Conservation (phyloP, 2,113 vertebrate genomes). For the Cynocephalus volans region DNA sequence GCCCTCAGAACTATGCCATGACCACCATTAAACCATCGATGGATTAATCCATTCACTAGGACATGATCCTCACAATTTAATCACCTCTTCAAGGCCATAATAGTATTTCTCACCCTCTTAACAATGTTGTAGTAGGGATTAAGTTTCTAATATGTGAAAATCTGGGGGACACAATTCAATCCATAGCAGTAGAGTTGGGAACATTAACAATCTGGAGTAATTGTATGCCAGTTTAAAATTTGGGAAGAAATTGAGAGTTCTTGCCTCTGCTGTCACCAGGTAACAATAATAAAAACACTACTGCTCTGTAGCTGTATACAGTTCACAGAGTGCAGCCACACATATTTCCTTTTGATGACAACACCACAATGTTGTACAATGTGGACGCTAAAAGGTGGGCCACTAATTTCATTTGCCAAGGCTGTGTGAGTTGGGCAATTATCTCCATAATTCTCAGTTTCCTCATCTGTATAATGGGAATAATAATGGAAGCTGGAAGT, state of each 20-base stretch:
- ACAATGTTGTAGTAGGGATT: no score
- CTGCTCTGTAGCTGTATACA: neutral
- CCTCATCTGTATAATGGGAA: neutral
- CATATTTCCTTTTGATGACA: neutral
- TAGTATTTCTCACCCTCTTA: no score
- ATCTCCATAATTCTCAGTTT: neutral
- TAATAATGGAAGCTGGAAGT: neutral
- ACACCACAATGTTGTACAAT: neutral
- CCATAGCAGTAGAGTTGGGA: neutral
- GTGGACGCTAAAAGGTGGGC: neutral
- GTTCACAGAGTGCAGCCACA: neutral
- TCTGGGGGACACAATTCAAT: no score
- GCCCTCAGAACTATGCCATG: no score
- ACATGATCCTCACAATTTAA: no score
- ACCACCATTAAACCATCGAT: no score
- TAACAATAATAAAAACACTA: neutral
- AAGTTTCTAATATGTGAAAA: no score
- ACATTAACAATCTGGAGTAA: neutral
- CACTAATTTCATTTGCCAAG: neutral
- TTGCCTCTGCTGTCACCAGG: neutral
- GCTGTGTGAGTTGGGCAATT: neutral
- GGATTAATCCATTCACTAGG: no score
- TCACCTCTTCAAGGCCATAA: no score
- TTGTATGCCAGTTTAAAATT: constrained; percentile 5
- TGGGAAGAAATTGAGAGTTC: neutral